A percentile compares a stretch with the other conserved stretches of the same genome.
Evolutionary conservation across 2,797 vertebrate species (phyloP).

Genomic region (Acropternis orthonyx): DNA sequence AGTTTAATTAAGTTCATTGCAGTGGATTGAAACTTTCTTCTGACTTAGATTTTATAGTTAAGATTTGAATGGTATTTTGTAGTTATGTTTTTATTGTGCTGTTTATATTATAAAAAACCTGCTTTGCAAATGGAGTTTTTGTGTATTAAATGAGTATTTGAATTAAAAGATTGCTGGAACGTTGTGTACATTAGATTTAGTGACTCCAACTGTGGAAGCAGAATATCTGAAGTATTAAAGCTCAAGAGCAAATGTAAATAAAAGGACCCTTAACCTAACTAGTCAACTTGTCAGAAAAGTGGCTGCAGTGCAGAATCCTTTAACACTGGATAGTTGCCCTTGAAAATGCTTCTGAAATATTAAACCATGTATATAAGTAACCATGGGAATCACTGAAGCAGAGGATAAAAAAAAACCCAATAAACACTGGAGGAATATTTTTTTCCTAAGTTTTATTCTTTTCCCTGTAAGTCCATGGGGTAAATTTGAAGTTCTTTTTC

Average conservation of each 20-base stretch:
- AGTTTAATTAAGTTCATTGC: background rate
- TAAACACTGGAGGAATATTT: conserved; percentile 33
- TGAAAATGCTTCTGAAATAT: conserved; percentile 68
- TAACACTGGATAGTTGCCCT: conserved; percentile 49
- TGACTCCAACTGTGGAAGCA: background rate
- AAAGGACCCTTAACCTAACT: conserved; percentile 49
- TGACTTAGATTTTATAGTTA: background rate
- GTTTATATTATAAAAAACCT: background rate
- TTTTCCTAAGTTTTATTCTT: conserved; percentile 23
- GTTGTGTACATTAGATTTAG: background rate
- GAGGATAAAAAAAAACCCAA: conserved; percentile 56
- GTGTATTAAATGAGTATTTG: background rate
- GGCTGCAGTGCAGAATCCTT: conserved; percentile 44
- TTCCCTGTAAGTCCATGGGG: conserved; percentile 55
- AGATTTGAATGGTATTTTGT: background rate
- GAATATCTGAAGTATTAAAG: background rate
- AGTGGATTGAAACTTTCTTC: background rate
- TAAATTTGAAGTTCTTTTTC: conserved; percentile 73
- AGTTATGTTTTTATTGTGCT: background rate
- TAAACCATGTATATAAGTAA: conserved; percentile 46
- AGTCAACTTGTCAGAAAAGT: conserved; percentile 49
- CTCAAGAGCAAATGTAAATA: conserved; percentile 50
- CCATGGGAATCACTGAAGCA: conserved; percentile 58
- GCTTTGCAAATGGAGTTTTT: background rate
- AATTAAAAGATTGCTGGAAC: background rate